Evolutionary conservation across 2,797 vertebrate genomes (phyloP).

Genomic region (Anableps anableps): DNA sequence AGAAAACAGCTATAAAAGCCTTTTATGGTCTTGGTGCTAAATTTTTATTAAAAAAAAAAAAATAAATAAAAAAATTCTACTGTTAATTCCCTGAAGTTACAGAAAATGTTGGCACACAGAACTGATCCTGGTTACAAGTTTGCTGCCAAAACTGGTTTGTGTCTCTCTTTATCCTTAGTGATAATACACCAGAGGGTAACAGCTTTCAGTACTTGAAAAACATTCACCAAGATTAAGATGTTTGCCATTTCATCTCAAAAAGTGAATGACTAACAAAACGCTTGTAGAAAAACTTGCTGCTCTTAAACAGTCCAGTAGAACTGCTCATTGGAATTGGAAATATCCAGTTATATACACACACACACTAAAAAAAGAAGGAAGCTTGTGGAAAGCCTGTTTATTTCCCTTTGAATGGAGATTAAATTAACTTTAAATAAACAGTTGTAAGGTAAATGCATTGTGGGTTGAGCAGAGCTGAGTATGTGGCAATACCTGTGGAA

Average conservation of each 20-base stretch:
- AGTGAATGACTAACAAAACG: neutral
- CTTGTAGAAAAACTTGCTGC: neutral
- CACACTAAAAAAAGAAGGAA: neutral
- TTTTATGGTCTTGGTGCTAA: no score
- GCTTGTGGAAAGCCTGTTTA: neutral
- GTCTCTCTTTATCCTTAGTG: neutral
- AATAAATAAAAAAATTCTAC: neutral
- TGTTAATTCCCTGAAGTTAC: neutral
- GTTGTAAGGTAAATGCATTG: neutral
- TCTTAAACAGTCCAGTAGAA: neutral
- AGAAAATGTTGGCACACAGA: neutral
- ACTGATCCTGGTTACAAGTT: neutral
- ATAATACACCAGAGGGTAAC: neutral
- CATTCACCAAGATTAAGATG: neutral
- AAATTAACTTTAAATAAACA: neutral
- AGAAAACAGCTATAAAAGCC: neutral
- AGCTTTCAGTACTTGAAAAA: slow-evolving; percentile 10
- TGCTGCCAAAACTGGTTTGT: neutral
- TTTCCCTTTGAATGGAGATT: neutral
- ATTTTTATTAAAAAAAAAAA: no score
- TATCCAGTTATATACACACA: no score
- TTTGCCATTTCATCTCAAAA: neutral
- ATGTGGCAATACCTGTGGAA: neutral
- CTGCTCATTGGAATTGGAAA: no score
- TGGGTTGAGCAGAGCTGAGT: no score